These are phyloP conservation scores for Sphyrna mokarran DNA, from an alignment of 2,113 vertebrate species.

Conservation along the genomic window DNA sequence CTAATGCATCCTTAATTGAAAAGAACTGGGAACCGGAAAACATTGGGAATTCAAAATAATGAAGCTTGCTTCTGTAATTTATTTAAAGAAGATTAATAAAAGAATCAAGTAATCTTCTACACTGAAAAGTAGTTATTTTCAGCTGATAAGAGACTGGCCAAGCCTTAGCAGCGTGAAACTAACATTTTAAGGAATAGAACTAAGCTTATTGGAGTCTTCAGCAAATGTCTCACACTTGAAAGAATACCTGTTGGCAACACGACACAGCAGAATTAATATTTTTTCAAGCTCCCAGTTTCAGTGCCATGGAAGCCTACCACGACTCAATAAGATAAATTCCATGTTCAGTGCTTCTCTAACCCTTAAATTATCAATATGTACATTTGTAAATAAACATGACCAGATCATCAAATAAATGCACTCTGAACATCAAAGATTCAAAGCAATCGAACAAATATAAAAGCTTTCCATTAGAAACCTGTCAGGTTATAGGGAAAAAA, in stretches of 20 bases:
- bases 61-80: background rate
- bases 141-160: background rate
- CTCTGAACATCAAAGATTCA: background rate
- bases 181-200: background rate
- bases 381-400: background rate
- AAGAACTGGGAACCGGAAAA: background rate
- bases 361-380: background rate
- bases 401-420: background rate
- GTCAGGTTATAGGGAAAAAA: background rate
- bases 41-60: background rate
- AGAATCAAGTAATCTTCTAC: background rate
- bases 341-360: background rate
- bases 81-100: background rate
- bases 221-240: background rate
- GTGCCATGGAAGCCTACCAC: background rate
- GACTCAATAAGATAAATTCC: background rate
- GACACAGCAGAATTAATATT: background rate
- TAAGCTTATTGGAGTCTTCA: background rate
- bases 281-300: background rate
- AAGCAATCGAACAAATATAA: background rate
- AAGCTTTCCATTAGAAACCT: slow-evolving; percentile 36
- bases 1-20: background rate
- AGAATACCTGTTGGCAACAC: background rate
- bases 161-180: background rate
- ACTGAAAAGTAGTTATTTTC: background rate